Evolutionary conservation across 2,888 invertebrate genomes (phyloP).

Genomic region (Frankliniella fusca): DNA sequence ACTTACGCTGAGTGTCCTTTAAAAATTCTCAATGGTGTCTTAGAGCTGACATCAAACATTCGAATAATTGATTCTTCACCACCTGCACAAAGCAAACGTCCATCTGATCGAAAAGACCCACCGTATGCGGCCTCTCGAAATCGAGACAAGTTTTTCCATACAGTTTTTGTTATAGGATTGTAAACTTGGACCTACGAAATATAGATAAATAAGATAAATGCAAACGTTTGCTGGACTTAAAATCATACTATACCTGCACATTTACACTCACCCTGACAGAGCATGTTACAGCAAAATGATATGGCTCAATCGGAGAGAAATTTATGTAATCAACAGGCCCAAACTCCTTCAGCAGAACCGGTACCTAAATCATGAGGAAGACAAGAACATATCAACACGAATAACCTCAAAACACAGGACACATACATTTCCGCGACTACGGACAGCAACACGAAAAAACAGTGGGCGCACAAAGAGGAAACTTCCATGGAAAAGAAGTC

Average conservation of each 20-base stretch:
- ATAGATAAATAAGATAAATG: conserved; percentile 30
- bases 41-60: conserved; percentile 81
- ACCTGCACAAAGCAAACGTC: conserved; percentile 78
- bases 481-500: conserved; percentile 27
- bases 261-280: conserved; percentile 67
- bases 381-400: conserved; percentile 42
- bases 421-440: neutral
- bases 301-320: conserved; percentile 82
- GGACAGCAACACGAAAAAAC: no score
- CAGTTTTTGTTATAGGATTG: conserved; percentile 78
- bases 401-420: conserved; percentile 30
- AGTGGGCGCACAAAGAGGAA: conserved; percentile 14
- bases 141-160: conserved; percentile 73
- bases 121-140: conserved; percentile 82
- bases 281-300: conserved; percentile 88
- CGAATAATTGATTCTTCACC: conserved; percentile 84
- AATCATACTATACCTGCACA: neutral
- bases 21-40: conserved; percentile 76
- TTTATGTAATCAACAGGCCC: conserved; percentile 88
- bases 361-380: conserved; percentile 56
- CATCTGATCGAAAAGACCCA: conserved; percentile 77
- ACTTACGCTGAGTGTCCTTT: conserved; percentile 72
- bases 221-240: conserved; percentile 3
- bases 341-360: conserved; percentile 86
- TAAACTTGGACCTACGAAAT: conserved; percentile 60